phyloP scores from a whole-genome alignment of 2,113 vertebrate species.

The Takifugu flavidus region DNA sequence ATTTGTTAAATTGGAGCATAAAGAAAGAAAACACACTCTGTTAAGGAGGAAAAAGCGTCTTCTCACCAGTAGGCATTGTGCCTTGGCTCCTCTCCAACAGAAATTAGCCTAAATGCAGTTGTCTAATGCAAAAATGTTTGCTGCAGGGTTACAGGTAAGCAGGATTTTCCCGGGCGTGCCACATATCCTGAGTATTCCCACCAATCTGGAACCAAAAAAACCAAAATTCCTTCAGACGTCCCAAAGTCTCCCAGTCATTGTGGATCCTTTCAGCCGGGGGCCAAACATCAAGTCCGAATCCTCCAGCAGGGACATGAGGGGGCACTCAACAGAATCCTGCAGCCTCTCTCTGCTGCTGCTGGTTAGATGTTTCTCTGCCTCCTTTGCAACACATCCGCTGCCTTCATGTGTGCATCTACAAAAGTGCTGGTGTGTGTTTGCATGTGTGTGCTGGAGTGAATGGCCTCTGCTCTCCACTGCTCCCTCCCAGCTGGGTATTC shows the following conservation, averaged over 20 bases:
- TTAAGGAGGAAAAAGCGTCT: not conserved
- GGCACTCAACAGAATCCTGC: slow-evolving; percentile 17
- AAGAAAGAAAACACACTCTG: not conserved
- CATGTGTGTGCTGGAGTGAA: slow-evolving; percentile 61
- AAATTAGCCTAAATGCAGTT: not conserved
- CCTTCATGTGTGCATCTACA: slow-evolving; percentile 44
- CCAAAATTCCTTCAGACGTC: slow-evolving; percentile 29
- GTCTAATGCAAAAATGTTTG: slow-evolving; percentile 1
- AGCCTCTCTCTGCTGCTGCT: slow-evolving; percentile 35
- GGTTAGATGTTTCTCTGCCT: slow-evolving; percentile 23
- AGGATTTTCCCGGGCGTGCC: slow-evolving; percentile 26
- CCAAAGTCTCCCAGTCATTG: slow-evolving; percentile 41
- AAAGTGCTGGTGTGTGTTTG: slow-evolving; percentile 52
- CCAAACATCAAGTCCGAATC: slow-evolving; percentile 27
- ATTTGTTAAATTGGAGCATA: not conserved
- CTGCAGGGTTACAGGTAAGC: slow-evolving; percentile 10
- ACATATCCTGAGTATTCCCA: slow-evolving; percentile 63
- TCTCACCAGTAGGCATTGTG: slow-evolving; percentile 72
- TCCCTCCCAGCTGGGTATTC: slow-evolving; percentile 66
- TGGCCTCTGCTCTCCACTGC: slow-evolving; percentile 67
- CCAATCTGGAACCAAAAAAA: not conserved
- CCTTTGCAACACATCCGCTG: slow-evolving; percentile 49
- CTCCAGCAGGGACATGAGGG: slow-evolving; percentile 1
- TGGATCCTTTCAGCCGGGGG: slow-evolving; percentile 30
- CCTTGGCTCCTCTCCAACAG: slow-evolving; percentile 27